A percentile compares a stretch with the other conserved stretches of the same genome.
Conservation (phyloP, 2,888 invertebrate species). For the Anaspis maculata region DNA sequence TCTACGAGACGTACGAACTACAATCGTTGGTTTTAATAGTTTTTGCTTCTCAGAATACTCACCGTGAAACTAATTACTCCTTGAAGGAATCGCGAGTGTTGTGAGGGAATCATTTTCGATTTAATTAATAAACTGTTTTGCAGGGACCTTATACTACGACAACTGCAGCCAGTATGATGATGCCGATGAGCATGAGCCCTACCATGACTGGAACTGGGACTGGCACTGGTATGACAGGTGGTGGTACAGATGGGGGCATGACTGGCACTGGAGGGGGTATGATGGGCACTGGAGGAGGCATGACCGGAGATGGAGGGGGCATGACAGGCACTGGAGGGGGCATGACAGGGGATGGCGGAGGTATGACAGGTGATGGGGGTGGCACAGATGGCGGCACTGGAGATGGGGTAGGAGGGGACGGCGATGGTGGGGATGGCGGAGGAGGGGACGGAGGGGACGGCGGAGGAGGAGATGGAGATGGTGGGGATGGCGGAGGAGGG, state of each 20-base stretch:
- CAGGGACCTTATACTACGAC: no score
- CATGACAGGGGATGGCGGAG: conserved; percentile 12
- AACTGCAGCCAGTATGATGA: conserved; percentile 36
- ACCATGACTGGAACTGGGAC: conserved; percentile 26
- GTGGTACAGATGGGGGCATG: conserved; percentile 12
- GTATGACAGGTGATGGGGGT: conserved; percentile 13
- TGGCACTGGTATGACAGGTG: conserved; percentile 10
- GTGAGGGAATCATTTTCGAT: background rate
- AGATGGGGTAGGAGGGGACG: conserved; percentile 10
- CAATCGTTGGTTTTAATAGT: no score
- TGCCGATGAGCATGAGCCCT: conserved; percentile 41
- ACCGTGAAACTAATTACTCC: background rate
- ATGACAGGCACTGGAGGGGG: conserved; percentile 6
- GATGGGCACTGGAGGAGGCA: conserved; percentile 31
- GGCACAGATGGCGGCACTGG: conserved; percentile 9
- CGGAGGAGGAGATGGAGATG: conserved; percentile 7
- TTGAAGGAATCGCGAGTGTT: background rate
- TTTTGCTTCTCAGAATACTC: background rate
- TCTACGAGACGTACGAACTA: no score
- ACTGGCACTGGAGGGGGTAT: conserved; percentile 27
- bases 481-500: conserved; percentile 4
- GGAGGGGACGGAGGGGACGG: conserved; percentile 10
- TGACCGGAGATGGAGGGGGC: conserved; percentile 5
- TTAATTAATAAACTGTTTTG: no score
- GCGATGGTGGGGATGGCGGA: conserved; percentile 18